These are phyloP conservation scores for Aspidoscelis tigris DNA, from an alignment of 2,113 vertebrate species.

Conservation along the genomic window DNA sequence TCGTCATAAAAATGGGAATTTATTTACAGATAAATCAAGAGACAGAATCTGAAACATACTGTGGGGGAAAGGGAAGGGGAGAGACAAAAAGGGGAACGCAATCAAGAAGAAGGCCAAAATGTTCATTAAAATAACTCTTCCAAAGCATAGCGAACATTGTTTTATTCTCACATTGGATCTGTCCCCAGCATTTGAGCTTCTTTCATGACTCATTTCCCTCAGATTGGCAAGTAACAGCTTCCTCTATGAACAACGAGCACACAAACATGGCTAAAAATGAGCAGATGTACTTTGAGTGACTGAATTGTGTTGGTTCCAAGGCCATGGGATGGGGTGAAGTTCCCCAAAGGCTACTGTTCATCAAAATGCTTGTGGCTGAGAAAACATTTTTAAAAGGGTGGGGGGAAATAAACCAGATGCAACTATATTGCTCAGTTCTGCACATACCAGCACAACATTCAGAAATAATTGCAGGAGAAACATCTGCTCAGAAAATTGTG, in stretches of 20 bases:
- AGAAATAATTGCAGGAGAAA: conserved; percentile 40
- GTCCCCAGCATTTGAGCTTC: conserved; percentile 63
- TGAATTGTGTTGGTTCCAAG: conserved; percentile 30
- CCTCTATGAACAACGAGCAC: conserved; percentile 58
- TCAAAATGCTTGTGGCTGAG: conserved; percentile 33
- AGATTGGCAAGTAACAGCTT: conserved; percentile 68
- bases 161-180: conserved; percentile 63
- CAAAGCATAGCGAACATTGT: conserved; percentile 73
- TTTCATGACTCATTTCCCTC: conserved; percentile 70
- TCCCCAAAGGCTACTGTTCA: conserved; percentile 38
- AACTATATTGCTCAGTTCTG: conserved; percentile 13
- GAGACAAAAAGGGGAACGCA: conserved; percentile 53
- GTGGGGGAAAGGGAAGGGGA: conserved; percentile 63
- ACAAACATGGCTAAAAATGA: conserved; percentile 37
- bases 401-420: not conserved
- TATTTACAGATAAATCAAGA: conserved; percentile 76
- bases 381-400: not conserved
- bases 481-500: conserved; percentile 63
- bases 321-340: conserved; percentile 12
- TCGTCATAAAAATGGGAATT: conserved; percentile 72
- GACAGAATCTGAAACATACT: conserved; percentile 61
- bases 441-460: conserved; percentile 51
- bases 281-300: conserved; percentile 35
- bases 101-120: conserved; percentile 70
- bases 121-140: conserved; percentile 74